Evolutionary conservation across 2,888 invertebrate genomes (phyloP).

Genomic region (Tethea ocularis): DNA sequence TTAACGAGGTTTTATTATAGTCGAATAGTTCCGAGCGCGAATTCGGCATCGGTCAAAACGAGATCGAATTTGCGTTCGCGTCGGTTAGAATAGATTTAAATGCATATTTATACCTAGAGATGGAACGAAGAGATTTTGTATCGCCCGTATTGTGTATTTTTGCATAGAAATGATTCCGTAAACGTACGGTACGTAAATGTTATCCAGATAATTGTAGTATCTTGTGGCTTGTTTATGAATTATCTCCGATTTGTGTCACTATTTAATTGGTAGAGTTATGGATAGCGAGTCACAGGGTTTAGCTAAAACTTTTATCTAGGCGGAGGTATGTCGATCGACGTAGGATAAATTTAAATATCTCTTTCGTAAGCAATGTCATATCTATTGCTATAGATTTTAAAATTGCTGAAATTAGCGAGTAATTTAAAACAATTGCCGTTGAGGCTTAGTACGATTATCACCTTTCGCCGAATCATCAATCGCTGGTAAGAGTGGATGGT

Average conservation of each 20-base stretch:
- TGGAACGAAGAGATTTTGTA: slow-evolving; percentile 70
- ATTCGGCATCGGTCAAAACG: slow-evolving; percentile 29
- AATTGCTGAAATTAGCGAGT: neutral
- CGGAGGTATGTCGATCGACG: neutral
- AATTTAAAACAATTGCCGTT: neutral
- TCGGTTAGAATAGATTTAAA: slow-evolving; percentile 52
- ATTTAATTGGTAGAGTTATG: slow-evolving; percentile 1
- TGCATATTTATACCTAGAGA: slow-evolving; percentile 58
- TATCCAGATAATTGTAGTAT: neutral
- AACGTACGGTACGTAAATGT: slow-evolving; percentile 19
- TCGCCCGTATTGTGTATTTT: slow-evolving; percentile 64
- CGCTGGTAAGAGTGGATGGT: too few species aligned
- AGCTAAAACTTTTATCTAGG: neutral
- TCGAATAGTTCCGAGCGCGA: slow-evolving; percentile 34
- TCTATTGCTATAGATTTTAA: neutral
- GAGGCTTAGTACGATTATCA: too few species aligned
- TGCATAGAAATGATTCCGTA: slow-evolving; percentile 53
- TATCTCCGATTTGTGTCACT: slow-evolving; percentile 4
- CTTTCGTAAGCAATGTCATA: too few species aligned
- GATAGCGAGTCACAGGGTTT: slow-evolving; percentile 5
- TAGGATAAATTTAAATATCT: neutral
- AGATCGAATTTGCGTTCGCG: slow-evolving; percentile 33
- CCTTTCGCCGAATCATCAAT: too few species aligned
- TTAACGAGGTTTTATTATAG: slow-evolving; percentile 51
- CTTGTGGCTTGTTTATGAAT: slow-evolving; percentile 4